phyloP scores from a whole-genome alignment of 2,888 invertebrate species.

The Clitarchus hookeri region DNA sequence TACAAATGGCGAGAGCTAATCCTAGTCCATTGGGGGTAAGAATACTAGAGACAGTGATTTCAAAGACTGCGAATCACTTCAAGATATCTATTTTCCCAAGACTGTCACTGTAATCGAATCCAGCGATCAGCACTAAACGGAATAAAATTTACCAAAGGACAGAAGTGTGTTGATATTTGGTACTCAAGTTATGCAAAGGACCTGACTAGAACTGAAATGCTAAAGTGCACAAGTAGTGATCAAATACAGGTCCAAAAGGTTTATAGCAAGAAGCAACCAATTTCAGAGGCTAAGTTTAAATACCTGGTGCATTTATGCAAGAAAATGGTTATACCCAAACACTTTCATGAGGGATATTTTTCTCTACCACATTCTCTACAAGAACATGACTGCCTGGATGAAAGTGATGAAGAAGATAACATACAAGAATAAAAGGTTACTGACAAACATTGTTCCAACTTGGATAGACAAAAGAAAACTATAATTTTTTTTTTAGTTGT shows the following conservation, averaged over 20 bases:
- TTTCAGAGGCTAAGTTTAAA: background rate
- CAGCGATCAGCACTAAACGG: too few species aligned
- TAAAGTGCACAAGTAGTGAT: background rate
- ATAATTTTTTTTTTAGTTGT: background rate
- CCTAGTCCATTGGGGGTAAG: too few species aligned
- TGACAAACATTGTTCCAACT: background rate
- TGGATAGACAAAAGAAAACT: background rate
- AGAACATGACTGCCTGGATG: background rate
- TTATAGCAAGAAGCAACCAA: background rate
- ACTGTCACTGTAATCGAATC: too few species aligned
- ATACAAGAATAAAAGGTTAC: background rate
- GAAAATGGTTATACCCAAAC: background rate
- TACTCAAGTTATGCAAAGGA: too few species aligned
- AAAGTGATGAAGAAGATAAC: slow-evolving; percentile 1
- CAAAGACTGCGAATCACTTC: too few species aligned
- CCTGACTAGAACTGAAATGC: too few species aligned
- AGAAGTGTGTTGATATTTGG: too few species aligned
- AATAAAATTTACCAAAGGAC: too few species aligned
- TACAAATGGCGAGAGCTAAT: too few species aligned
- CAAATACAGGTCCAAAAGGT: background rate
- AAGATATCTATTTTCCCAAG: too few species aligned
- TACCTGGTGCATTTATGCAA: background rate
- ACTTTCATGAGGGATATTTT: background rate
- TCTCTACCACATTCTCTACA: too few species aligned
- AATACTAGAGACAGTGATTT: too few species aligned